Base-by-base conservation (phyloP, 2,113 vertebrate species). In the Danionella cerebrum region DNA sequence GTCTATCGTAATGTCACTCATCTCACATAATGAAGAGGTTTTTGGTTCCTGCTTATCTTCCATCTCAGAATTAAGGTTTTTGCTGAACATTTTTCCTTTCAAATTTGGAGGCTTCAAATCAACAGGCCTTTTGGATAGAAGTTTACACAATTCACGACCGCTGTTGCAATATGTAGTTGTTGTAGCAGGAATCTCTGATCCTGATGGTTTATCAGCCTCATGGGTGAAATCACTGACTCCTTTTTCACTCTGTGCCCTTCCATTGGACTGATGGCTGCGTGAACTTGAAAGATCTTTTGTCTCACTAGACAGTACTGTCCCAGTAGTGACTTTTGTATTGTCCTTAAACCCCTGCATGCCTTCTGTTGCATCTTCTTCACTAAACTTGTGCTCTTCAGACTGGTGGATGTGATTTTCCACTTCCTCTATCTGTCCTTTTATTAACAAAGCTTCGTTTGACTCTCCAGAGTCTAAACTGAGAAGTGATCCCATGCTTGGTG, bases 341-440 rank as follows among this genome's bases (percentile, higher is more conserved):
- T 44, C 60, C n/a, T 16, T 44, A 48, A 54, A 27, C 14, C n/a
- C 18, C 53, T 60, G 7, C 8, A 39, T 29, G 54, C 19, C 1
- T 58, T 51, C 9, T 24, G 64, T 67, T 69, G n/a, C n/a, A n/a
- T n/a, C n/a, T 24, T 65, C 58, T 5, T 9, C 27, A 24, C 22
- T 42, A 59, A 63, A 33, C 27, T 64, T 54, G 54, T 41, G 45
- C 10, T 76, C 58, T 3, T 65, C 12, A 59, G 42, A 42, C 38
- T 71, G 47, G n/a, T 38, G 41, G 29, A 11, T 58, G 22, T 65
- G 70, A 4, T 77, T 84, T 82, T 87, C 85, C 64, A 79, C 80
- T 41, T 86, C 83, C 38, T 83, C 80, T 21, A 70, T 63, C 65
- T 87, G 84, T 2, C 80, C 75, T 66, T 86, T 82, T 13, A 83